Conservation (phyloP, 1,140 invertebrate genomes). For the Apis laboriosa region DNA sequence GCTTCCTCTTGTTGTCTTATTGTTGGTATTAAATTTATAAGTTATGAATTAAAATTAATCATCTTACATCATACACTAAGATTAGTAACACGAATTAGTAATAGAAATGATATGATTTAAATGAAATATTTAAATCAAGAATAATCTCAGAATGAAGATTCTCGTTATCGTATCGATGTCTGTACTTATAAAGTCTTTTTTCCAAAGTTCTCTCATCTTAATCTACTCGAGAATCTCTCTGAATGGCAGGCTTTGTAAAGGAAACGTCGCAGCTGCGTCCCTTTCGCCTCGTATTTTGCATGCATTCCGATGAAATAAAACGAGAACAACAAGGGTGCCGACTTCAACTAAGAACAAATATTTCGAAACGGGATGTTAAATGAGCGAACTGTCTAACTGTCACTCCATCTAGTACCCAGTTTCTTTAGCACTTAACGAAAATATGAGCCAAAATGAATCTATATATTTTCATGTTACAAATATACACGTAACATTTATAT, state of each 20-base stretch:
- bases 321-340: constrained; percentile 56
- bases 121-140: not conserved
- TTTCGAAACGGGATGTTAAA: constrained; percentile 76
- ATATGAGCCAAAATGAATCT: constrained; percentile 56
- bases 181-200: not conserved
- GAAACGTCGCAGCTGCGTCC: constrained; percentile 70
- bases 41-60: not conserved
- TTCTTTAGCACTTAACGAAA: constrained; percentile 69
- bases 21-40: not conserved
- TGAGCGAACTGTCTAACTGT: constrained; percentile 77
- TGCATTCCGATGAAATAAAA: constrained; percentile 71
- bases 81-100: too few species aligned
- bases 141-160: not conserved
- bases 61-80: too few species aligned
- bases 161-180: not conserved
- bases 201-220: constrained; percentile 46
- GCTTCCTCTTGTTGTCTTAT: not conserved
- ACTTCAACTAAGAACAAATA: constrained; percentile 69
- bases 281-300: constrained; percentile 64
- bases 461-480: constrained; percentile 51
- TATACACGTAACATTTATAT: constrained; percentile 29
- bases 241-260: constrained; percentile 73
- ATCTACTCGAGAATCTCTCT: constrained; percentile 66
- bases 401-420: constrained; percentile 69
- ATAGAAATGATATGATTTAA: not conserved